These are phyloP conservation scores for Ctena decussata DNA, from an alignment of 2,888 invertebrate genomes.

Conservation along the genomic window DNA sequence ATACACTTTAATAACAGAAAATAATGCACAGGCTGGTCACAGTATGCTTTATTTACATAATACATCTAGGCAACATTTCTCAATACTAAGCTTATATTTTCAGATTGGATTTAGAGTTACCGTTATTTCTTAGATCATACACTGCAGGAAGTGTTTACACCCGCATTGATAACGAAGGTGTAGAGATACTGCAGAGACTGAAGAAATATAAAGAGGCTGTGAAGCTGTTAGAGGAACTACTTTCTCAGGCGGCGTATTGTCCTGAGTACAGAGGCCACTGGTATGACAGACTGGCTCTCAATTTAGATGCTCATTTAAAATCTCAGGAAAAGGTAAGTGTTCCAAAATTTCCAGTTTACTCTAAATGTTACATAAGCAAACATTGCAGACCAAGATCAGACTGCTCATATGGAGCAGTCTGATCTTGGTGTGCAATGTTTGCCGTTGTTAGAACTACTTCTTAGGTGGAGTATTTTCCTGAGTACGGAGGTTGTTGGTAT, in stretches of 20 bases:
- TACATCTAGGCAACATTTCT: too few relatives aligned
- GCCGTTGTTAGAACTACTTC: conserved; percentile 88
- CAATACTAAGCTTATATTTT: background rate
- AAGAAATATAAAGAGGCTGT: conserved; percentile 88
- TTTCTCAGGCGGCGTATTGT: conserved; percentile 88
- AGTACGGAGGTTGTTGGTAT: conserved; percentile 88
- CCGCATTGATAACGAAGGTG: conserved; percentile 86
- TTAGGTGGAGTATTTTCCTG: conserved; percentile 87
- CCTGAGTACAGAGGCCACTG: conserved; percentile 87
- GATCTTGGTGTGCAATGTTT: too few relatives aligned
- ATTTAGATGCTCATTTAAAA: conserved; percentile 89
- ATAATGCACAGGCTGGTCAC: too few relatives aligned
- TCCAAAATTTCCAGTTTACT: too few relatives aligned
- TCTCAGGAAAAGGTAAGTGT: conserved; percentile 82
- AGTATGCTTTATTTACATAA: too few relatives aligned
- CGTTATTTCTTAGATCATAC: conserved; percentile 89
- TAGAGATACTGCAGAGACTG: conserved; percentile 87
- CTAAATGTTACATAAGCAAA: too few relatives aligned
- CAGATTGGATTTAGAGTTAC: conserved; percentile 85
- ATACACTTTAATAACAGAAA: too few relatives aligned
- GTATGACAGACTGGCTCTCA: conserved; percentile 90
- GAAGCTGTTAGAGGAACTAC: conserved; percentile 88
- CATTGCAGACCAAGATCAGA: too few relatives aligned
- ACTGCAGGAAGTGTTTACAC: conserved; percentile 88
- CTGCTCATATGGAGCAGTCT: too few relatives aligned